Conservation (phyloP, 1,140 invertebrate species). For the Meloidogyne floridensis region DNA sequence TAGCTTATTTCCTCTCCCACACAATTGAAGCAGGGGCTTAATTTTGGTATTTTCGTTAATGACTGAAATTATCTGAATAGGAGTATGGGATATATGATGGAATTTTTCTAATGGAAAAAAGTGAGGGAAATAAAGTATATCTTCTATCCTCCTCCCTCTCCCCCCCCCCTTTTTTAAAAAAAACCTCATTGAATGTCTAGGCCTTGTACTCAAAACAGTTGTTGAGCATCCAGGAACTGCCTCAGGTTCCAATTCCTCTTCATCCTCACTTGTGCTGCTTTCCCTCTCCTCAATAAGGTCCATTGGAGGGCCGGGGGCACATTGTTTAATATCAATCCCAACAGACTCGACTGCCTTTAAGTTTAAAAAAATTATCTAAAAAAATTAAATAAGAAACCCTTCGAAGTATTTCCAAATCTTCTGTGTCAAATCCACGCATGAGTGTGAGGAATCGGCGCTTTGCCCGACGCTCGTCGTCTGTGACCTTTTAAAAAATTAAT, state of each 20-base stretch:
- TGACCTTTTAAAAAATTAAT: slow-evolving; percentile 48
- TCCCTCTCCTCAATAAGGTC: slow-evolving; percentile 59
- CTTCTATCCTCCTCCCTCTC: not conserved
- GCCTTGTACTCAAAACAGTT: slow-evolving; percentile 37
- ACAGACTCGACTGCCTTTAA: slow-evolving; percentile 55
- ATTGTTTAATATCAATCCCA: slow-evolving; percentile 58
- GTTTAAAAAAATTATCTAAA: not conserved
- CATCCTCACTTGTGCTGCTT: slow-evolving; percentile 31
- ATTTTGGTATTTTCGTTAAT: too few species aligned
- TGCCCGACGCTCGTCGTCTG: slow-evolving; percentile 60
- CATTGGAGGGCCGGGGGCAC: slow-evolving; percentile 65
- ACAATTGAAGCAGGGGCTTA: too few species aligned
- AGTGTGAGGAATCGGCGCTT: slow-evolving; percentile 61
- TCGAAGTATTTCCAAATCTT: slow-evolving; percentile 63
- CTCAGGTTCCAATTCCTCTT: slow-evolving; percentile 20
- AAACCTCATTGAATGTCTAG: slow-evolving; percentile 37
- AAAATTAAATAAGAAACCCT: slow-evolving; percentile 39
- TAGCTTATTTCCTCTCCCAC: too few species aligned
- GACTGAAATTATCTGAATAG: too few species aligned
- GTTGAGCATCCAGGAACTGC: slow-evolving; percentile 36
- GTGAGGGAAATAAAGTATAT: too few species aligned
- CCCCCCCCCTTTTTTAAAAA: too few species aligned
- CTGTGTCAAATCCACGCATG: slow-evolving; percentile 64
- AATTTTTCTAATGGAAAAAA: too few species aligned
- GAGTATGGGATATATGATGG: too few species aligned